A percentile compares a stretch with the other conserved stretches of the same genome.
These are phyloP conservation scores for Lampris megalopsis DNA, from an alignment of 2,113 vertebrate genomes.

Conservation along the genomic window DNA sequence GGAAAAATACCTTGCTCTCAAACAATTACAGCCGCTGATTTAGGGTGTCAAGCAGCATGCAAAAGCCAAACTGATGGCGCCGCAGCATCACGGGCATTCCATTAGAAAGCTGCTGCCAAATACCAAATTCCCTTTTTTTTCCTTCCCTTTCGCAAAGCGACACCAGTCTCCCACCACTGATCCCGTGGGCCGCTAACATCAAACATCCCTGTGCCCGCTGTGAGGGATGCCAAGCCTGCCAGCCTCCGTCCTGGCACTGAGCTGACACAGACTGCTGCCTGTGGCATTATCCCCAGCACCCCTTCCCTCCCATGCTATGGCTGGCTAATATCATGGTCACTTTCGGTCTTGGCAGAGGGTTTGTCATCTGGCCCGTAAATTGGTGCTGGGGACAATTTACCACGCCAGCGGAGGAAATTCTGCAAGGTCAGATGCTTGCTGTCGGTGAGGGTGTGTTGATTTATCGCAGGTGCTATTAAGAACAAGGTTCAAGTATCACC, in stretches of 20 bases:
- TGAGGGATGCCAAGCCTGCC: slow-evolving; percentile 47
- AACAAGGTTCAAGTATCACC: background rate
- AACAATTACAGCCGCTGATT: slow-evolving; percentile 29
- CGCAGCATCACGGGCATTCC: slow-evolving; percentile 1
- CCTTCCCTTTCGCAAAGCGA: slow-evolving; percentile 32
- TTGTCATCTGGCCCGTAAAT: slow-evolving; percentile 49
- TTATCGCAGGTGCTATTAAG: slow-evolving; percentile 31
- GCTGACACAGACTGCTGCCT: slow-evolving; percentile 57
- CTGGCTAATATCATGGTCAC: slow-evolving; percentile 64
- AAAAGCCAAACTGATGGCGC: background rate
- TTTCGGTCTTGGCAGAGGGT: slow-evolving; percentile 38
- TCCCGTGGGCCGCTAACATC: slow-evolving; percentile 46
- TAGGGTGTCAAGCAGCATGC: slow-evolving; percentile 5
- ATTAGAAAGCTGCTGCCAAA: slow-evolving; percentile 27
- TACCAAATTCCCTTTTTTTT: background rate
- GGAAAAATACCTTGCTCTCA: slow-evolving; percentile 33
- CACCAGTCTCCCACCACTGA: slow-evolving; percentile 42
- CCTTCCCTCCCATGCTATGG: slow-evolving; percentile 59
- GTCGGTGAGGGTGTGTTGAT: slow-evolving; percentile 30
- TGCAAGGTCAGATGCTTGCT: slow-evolving; percentile 34
- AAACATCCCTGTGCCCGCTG: slow-evolving; percentile 15
- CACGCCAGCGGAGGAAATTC: slow-evolving; percentile 35
- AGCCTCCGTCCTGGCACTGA: slow-evolving; percentile 59
- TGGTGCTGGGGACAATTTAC: slow-evolving; percentile 24
- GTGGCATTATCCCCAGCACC: slow-evolving; percentile 62